Evolutionary conservation across 2,888 invertebrate species (phyloP), one percentile per base, ranked within the genome.

Genomic region (Drosophila kokeensis): DNA sequence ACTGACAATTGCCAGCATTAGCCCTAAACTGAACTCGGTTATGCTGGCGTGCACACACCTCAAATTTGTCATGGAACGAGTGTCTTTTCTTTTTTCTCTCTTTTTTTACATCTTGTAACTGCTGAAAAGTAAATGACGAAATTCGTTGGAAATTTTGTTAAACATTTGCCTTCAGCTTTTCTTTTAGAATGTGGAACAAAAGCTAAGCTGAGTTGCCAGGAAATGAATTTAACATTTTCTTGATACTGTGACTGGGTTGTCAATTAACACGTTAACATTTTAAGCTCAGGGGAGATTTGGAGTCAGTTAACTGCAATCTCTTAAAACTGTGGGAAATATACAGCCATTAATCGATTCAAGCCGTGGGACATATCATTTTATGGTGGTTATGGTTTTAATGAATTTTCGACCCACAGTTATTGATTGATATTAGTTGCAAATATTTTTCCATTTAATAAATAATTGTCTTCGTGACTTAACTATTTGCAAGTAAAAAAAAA

Each of bases 21-120:
- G 52, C 24, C 15, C 38, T 34, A 34, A 54, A 66, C 54, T 42
- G 49, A 65, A 45, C 21, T 24, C 55, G 52, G 70, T 66, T 69
- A 69, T 72, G 82, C 83, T 66, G 82, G 79, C 65, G 34, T 69
- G 68, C 58, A 59, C 71, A 66, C 67, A 36, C 32, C 42, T 50
- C 42, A 34, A 64, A 58, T 81, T 50, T 60, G 73, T 76, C 76
- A 76, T 57, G 76, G 52, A 58, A 50, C 62, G 59, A 40, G 64
- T 27, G 38, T 32, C n/a, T 29, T 36, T 36, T 21, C 45, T 18
- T 45, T 32, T 27, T 18, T 13, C 21, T 18, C 38, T 18, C 24
- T 32, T 32, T 27, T n/a, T 32, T 32, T n/a, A 54, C 38, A 13
- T 52, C 36, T 29, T 66, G 53, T 36, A 45, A 30, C 52, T 52